phyloP scores from a whole-genome alignment of 1,140 invertebrate species.

The Anastrepha ludens region DNA sequence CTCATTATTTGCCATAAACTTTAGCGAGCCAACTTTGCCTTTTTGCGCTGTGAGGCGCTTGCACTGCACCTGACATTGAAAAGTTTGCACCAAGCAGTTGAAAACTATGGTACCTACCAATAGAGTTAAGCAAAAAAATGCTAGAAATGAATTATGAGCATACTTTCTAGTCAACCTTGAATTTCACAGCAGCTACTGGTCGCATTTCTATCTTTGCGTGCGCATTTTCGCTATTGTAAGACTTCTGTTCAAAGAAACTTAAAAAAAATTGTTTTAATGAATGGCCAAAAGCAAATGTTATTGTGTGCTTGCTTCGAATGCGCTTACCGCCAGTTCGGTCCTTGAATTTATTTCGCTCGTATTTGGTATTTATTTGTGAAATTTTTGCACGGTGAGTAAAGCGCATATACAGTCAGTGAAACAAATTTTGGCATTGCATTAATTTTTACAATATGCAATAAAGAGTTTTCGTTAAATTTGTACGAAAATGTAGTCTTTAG shows the following conservation, averaged over 20 bases:
- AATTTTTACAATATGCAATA: not conserved
- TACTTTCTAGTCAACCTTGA: not conserved
- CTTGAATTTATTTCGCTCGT: not conserved
- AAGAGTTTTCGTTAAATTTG: not conserved
- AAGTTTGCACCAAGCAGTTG: not conserved
- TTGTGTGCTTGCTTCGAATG: not conserved
- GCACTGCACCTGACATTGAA: not conserved
- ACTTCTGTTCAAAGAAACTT: too few species aligned
- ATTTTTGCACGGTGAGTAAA: too few species aligned
- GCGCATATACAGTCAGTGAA: too few species aligned
- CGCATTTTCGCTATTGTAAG: too few species aligned
- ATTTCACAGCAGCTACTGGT: not conserved
- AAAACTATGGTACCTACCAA: not conserved
- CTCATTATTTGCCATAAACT: not conserved
- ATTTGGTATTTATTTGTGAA: not conserved
- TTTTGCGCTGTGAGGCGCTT: not conserved
- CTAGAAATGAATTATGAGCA: not conserved
- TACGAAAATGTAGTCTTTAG: not conserved
- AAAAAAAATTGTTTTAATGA: not conserved
- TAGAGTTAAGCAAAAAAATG: not conserved
- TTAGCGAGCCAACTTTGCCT: not conserved
- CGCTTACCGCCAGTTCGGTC: not conserved
- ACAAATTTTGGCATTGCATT: too few species aligned
- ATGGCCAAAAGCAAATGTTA: constrained; percentile 8
- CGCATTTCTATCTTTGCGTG: not conserved